Evolutionary conservation across 2,797 vertebrate genomes (phyloP), one percentile per base, ranked within the genome.

Genomic region (Dallia pectoralis): DNA sequence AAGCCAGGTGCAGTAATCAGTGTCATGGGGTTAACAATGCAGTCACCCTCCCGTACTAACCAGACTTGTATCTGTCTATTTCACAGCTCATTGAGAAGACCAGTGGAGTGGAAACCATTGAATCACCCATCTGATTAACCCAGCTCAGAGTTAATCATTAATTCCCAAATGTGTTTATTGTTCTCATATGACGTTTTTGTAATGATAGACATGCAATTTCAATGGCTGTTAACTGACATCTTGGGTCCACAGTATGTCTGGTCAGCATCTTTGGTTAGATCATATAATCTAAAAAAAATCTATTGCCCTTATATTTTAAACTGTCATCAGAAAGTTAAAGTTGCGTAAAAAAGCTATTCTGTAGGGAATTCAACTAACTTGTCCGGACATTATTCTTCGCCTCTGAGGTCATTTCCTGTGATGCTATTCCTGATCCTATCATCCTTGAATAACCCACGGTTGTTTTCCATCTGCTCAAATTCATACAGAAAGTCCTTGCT

Each of bases 361-460:
- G 15, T 4, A 33, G 9, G 4, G 18, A 64, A 65, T 32, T n/a
- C 30, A 9, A 19, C 29, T 65, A 6, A 18, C 16, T 40, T 16
- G 3, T 67, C 36, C n/a, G 67, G 25, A 47, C 47, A 64, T 49
- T 48, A 56, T 67, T 67, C 32, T 40, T 67, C 5, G 72, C 66
- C 65, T 68, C 63, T 76, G 84, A 88, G 72, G 81, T 87, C 75
- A 89, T 79, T 85, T 91, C 89, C 90, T 91, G 88, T 89, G 88
- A 56, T 87, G 79, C 80, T 81, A 80, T 84, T 81, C 72, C 82
- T 1, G 59, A 77, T 71, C 70, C 76, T 75, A 78, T 89, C 86
- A 69, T 76, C 76, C 74, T 56, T 71, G 72, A 86, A 81, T 63
- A 73, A 76, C 49, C 77, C 75, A n/a, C 74, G 62, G 68, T 82